phyloP scores from a whole-genome alignment of 2,888 invertebrate species.

The Pelosia muscerda region DNA sequence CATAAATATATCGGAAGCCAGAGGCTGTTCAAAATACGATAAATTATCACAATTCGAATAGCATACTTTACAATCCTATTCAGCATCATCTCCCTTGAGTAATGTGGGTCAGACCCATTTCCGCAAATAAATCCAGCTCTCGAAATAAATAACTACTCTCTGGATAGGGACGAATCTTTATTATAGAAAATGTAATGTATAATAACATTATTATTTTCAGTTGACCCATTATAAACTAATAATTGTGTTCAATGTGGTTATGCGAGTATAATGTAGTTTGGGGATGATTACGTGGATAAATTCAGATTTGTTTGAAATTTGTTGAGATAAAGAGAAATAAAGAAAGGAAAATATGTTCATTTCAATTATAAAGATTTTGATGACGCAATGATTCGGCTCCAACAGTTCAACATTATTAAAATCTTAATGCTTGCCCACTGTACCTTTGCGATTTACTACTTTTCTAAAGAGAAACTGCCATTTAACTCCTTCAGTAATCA shows the following conservation, averaged over 20 bases:
- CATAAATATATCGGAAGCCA: conserved; percentile 14
- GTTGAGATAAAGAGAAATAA: not conserved
- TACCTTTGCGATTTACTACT: not conserved
- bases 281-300: not conserved
- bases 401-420: not conserved
- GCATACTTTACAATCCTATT: conserved; percentile 78
- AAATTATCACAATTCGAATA: conserved; percentile 74
- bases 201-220: conserved; percentile 42
- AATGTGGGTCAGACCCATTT: conserved; percentile 81
- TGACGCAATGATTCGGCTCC: not conserved
- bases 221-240: conserved; percentile 41
- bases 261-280: conserved; percentile 1
- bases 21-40: conserved; percentile 67
- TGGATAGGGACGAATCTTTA: conserved; percentile 56
- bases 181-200: conserved; percentile 60
- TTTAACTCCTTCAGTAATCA: not conserved
- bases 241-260: conserved; percentile 47
- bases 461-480: not conserved
- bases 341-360: not conserved
- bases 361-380: not conserved
- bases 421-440: not conserved
- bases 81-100: conserved; percentile 80
- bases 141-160: conserved; percentile 79
- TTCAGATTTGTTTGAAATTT: not conserved
- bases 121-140: conserved; percentile 81